Conservation (phyloP, 2,113 vertebrate genomes). For the human region GRCh38 chr17:10974001-10974500, state of each 20-base stretch:
- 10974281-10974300: background rate
- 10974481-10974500: background rate
- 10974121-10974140: background rate
- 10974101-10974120: background rate
- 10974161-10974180: background rate
- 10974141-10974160: background rate
- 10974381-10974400: background rate
- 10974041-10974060: background rate
- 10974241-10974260: too few relatives aligned
- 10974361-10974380: background rate
- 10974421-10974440: background rate
- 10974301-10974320: background rate
- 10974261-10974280: background rate
- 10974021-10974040: background rate
- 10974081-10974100: background rate
- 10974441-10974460: too few relatives aligned
- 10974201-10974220: background rate
- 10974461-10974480: background rate
- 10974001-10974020: background rate
- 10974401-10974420: background rate
- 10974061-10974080: background rate
- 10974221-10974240: background rate
- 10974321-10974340: background rate
- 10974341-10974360: background rate
- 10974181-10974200: background rate